phyloP scores from a whole-genome alignment of 2,797 vertebrate species.

The Leuciscus waleckii region DNA sequence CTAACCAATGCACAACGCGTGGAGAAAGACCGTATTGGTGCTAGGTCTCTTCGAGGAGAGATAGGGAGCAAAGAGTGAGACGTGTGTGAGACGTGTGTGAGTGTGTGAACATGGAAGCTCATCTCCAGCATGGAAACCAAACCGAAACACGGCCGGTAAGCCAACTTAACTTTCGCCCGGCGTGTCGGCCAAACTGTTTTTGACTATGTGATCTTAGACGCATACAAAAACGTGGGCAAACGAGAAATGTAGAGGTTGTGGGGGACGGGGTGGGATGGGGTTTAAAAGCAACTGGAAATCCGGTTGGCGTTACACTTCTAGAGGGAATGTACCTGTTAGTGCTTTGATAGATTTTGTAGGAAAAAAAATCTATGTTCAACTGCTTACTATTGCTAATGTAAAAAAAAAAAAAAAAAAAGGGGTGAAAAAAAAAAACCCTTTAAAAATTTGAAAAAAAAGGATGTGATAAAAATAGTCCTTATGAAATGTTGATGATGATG shows the following conservation, averaged over 20 bases:
- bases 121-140: slow-evolving; percentile 69
- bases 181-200: slow-evolving; percentile 52
- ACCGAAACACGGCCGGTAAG: slow-evolving; percentile 59
- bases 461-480: slow-evolving; percentile 67
- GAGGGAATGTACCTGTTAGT: slow-evolving; percentile 81
- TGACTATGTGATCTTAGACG: slow-evolving; percentile 34
- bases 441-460: no score
- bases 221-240: slow-evolving; percentile 38
- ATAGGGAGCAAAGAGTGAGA: slow-evolving; percentile 1
- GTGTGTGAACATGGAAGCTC: slow-evolving; percentile 43
- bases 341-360: slow-evolving; percentile 79
- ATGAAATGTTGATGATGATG: slow-evolving; percentile 62
- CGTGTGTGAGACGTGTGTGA: slow-evolving; percentile 37
- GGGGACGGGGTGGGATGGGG: slow-evolving; percentile 36
- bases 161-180: slow-evolving; percentile 44
- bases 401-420: slow-evolving; percentile 70
- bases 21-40: slow-evolving; percentile 57
- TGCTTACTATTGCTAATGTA: slow-evolving; percentile 77
- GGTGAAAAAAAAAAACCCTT: slow-evolving; percentile 69
- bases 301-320: slow-evolving; percentile 69
- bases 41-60: slow-evolving; percentile 47
- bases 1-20: slow-evolving; percentile 77
- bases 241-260: slow-evolving; percentile 53
- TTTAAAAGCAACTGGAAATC: slow-evolving; percentile 58
- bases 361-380: slow-evolving; percentile 75